A percentile compares a stretch with the other conserved stretches of the same genome.
Conservation (phyloP, 2,888 invertebrate species). For the Pseudococcus jackbeardsleyi region DNA sequence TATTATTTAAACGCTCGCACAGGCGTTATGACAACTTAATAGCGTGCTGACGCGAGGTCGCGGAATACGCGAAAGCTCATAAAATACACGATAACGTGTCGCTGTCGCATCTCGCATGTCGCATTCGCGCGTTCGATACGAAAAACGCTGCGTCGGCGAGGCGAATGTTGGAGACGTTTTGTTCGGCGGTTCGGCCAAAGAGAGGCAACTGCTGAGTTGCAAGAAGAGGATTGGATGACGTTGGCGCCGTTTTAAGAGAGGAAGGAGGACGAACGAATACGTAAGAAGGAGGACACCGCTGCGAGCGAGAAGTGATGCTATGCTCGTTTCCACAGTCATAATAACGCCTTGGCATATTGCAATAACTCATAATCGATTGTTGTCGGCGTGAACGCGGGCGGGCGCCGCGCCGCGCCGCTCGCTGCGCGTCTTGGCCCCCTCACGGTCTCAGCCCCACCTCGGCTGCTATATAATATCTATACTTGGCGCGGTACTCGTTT, state of each 20-base stretch:
- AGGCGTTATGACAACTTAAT: slow-evolving; percentile 59
- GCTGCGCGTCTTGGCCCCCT: not conserved
- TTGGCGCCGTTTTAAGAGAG: not conserved
- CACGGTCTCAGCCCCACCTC: not conserved
- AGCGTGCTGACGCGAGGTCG: not conserved
- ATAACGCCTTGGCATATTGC: slow-evolving; percentile 38
- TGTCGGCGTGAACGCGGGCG: not conserved
- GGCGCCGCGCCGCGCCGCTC: too few species aligned
- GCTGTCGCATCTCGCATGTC: not conserved
- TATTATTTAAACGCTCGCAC: slow-evolving; percentile 55
- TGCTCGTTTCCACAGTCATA: slow-evolving; percentile 3
- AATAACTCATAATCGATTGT: slow-evolving; percentile 47
- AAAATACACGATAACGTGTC: not conserved
- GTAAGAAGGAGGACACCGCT: not conserved
- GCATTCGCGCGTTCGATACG: not conserved
- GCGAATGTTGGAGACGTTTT: not conserved
- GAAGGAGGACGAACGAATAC: not conserved
- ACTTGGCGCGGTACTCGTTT: slow-evolving; percentile 39
- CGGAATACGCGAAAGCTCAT: not conserved
- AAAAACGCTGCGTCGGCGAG: not conserved
- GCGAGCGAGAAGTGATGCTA: not conserved
- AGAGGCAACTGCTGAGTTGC: not conserved
- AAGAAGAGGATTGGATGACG: slow-evolving; percentile 11
- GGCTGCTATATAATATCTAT: not conserved
- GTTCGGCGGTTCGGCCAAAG: not conserved